Evolutionary conservation across 2,797 vertebrate genomes (phyloP), one percentile per base, ranked within the genome.

Genomic region (Falco cherrug): DNA sequence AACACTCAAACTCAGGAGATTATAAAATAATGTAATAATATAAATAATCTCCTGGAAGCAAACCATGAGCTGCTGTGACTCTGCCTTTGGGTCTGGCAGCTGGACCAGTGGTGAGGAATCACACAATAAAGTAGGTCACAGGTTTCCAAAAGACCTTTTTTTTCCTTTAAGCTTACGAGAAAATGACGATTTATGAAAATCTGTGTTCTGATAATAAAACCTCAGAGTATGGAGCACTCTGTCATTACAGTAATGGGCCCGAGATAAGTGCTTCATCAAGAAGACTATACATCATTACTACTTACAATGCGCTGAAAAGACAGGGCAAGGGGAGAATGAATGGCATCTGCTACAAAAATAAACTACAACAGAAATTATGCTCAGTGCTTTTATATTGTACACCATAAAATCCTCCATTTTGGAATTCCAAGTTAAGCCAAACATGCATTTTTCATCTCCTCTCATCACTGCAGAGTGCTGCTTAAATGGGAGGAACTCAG

Each of bases 101-200:
- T 89, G 84, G 76, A 61, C 31, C 29, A 78, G 48, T 13, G 29
- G 47, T 81, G 73, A 96, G 76, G 48, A 93, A 78, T 85, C 37
- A 16, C 4, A 4, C 21, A 70, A 63, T 88, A 94, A 91, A 95
- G 54, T 93, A 94, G 95, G 94, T 81, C 93, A 88, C 39, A 48
- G 61, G 59, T 87, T 86, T 91, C 35, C 33, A 59, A 83, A 94
- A 68, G 60, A 50, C 26, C 10, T 7, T 57, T 88, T 84, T 80
- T 91, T 79, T 6, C 24, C 43, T 87, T 87, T 67, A 79, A 77
- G 80, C 51, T 91, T 88, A 78, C 69, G 43, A 90, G 65, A 91
- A 94, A 95, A 95, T 37, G 43, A 65, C 91, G 82, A 90, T 95
- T 96, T 97, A 94, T 93, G 85, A 82, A 95, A 96, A 95, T 91